A percentile compares a stretch with the other conserved stretches of the same genome.
Conservation (phyloP, 2,797 vertebrate species). For the Buceros bicornis region DNA sequence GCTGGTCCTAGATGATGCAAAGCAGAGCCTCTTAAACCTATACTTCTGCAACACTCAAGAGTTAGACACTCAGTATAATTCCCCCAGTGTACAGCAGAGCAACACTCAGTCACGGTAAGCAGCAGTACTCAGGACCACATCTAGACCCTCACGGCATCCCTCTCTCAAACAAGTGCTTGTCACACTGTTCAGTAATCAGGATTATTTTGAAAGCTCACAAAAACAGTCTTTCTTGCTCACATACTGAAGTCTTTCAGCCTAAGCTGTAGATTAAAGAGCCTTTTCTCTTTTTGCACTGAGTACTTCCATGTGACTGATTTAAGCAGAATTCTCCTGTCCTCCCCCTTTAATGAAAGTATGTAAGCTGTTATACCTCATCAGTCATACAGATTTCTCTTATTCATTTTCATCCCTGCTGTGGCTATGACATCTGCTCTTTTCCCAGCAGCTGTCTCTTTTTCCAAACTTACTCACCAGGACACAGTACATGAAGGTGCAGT, state of each 20-base stretch:
- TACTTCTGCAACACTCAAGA: neutral
- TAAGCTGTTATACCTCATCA: neutral
- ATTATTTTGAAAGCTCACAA: neutral
- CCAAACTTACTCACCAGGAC: neutral
- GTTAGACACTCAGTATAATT: neutral
- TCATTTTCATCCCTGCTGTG: slow-evolving; percentile 12
- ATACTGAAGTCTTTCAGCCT: neutral
- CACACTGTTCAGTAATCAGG: neutral
- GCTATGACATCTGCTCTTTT: slow-evolving; percentile 29
- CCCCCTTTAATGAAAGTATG: neutral
- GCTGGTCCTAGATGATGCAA: neutral
- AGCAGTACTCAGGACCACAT: neutral
- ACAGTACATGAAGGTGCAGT: neutral
- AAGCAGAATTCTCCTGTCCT: neutral
- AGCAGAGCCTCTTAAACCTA: neutral
- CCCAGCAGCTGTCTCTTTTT: slow-evolving; percentile 39
- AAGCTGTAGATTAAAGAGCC: neutral
- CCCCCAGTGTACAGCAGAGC: neutral
- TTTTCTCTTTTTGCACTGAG: neutral
- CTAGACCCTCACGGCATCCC: neutral
- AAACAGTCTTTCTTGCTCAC: neutral
- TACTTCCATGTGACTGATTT: neutral
- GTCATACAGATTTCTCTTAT: neutral
- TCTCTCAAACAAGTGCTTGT: neutral
- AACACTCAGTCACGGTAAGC: neutral